Base-by-base conservation (phyloP, 2,888 invertebrate genomes). In the Diarsia rubi region DNA sequence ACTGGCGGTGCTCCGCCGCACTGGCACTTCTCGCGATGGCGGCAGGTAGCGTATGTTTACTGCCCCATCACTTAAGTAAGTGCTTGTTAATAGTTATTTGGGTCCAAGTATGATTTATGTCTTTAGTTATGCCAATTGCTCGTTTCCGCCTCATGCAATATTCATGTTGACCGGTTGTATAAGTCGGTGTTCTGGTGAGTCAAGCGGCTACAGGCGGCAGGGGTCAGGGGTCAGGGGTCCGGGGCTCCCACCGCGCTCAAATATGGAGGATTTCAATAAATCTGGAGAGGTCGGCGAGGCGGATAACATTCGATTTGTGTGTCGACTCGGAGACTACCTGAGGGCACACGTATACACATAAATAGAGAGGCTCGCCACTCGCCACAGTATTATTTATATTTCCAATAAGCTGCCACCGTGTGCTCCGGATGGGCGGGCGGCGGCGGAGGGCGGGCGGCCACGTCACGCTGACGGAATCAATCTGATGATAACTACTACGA, bases 311-410 rank as follows among this genome's bases (percentile, higher is more conserved):
- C 68, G 74, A 75, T 75, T 75, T 75, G 75, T 70, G 83, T 79
- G 71, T 49, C 54, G 49, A 65, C 27, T 64, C 47, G 45, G 44
- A 59, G 59, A 37, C 69, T 74, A 78, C 83, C 78, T 77, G 72
- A 60, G 74, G 31, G 68, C 75, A 63, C 75, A 68, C 81, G 75
- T 67, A 47, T 52, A 67, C 75, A 70, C 45, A 47, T 45, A 64
- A 64, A 59, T 49, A 67, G 37, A 63, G 69, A 45, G 54, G 49
- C n/a, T 47, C 12, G 42, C 72, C 72, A 72, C 52, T 66, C 69
- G 19, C 60, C 59, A 44, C 52, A 47, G 42, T 24, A 71, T 82
- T 85, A 85, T 75, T 74, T 85, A 83, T 78, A 82, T 82, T 82
- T 78, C 66, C 78, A 85, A 85, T 83, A 83, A 78, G 64, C 62